phyloP scores from a whole-genome alignment of 2,888 invertebrate species.

The Rotaria macrura region DNA sequence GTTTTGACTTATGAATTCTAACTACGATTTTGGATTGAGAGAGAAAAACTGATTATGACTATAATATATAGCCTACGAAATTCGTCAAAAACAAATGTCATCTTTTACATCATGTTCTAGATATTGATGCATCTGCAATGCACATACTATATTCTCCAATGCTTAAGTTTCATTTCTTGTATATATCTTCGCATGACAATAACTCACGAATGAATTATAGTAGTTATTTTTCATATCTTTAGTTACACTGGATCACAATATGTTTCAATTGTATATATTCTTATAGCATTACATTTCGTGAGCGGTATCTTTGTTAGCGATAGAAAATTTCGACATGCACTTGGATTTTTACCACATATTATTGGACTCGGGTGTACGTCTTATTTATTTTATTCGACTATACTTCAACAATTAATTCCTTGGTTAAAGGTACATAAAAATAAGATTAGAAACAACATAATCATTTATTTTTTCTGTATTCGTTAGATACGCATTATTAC shows the following conservation, averaged over 20 bases:
- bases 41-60: too few species aligned
- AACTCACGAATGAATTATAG: too few species aligned
- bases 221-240: too few species aligned
- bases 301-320: neutral
- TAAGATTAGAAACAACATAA: neutral
- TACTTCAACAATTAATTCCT: neutral
- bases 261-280: neutral
- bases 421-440: neutral
- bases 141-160: too few species aligned
- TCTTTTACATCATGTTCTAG: too few species aligned
- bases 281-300: neutral
- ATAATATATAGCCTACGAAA: too few species aligned
- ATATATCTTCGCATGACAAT: too few species aligned
- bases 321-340: slow-evolving; percentile 6
- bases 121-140: too few species aligned
- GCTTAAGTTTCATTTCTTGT: too few species aligned
- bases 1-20: too few species aligned
- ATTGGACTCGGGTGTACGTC: neutral
- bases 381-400: neutral
- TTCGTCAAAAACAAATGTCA: too few species aligned
- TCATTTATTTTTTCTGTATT: neutral
- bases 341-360: slow-evolving; percentile 10
- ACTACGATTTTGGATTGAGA: too few species aligned
- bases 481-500: neutral
- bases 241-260: neutral